These are phyloP conservation scores for Megatriorchis doriae DNA, from an alignment of 2,113 vertebrate genomes.

Conservation along the genomic window DNA sequence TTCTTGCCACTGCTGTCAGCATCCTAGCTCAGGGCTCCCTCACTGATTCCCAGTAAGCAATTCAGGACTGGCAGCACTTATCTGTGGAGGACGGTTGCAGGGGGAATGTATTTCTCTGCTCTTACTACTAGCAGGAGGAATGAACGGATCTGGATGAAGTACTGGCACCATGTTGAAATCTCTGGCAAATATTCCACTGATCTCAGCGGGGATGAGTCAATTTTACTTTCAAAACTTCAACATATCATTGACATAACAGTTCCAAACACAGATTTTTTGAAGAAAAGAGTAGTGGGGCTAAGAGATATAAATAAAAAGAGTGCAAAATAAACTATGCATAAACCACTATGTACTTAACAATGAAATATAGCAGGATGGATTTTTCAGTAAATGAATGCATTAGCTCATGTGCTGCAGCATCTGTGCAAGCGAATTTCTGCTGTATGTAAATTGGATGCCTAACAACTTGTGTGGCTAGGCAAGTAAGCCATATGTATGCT, in stretches of 20 bases:
- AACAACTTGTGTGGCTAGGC: slow-evolving; percentile 24
- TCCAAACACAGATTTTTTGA: background rate
- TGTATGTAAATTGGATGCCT: slow-evolving; percentile 25
- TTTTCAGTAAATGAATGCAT: slow-evolving; percentile 5
- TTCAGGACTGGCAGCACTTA: background rate
- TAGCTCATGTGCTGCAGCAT: background rate
- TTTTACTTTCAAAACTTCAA: slow-evolving; percentile 7
- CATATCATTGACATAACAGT: background rate
- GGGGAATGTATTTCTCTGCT: background rate
- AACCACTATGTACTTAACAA: background rate
- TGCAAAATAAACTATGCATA: background rate
- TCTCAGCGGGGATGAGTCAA: background rate
- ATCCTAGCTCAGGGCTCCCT: background rate
- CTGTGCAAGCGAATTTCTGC: slow-evolving; percentile 19
- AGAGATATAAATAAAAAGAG: background rate
- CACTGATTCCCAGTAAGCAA: background rate
- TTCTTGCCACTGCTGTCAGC: background rate
- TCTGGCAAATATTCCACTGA: background rate
- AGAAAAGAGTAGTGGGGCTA: background rate
- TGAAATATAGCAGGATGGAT: background rate
- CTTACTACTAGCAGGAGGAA: background rate
- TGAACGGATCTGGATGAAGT: background rate
- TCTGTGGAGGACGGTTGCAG: background rate
- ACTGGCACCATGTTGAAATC: background rate
- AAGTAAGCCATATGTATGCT: slow-evolving; percentile 13